phyloP scores from a whole-genome alignment of 2,797 vertebrate species.

The Hippoglossus hippoglossus region DNA sequence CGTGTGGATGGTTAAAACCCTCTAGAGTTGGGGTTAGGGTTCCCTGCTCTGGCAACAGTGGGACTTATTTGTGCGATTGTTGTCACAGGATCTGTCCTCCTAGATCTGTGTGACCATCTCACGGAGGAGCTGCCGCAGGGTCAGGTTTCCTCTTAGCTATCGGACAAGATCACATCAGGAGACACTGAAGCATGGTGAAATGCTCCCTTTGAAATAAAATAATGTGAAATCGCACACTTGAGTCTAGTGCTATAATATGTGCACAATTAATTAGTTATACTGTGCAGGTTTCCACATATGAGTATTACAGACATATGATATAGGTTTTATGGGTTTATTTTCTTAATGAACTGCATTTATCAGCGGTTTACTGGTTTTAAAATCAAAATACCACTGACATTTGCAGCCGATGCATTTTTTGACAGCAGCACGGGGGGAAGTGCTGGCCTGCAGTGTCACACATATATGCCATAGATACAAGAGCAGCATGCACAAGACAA shows the following conservation, averaged over 20 bases:
- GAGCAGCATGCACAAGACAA: not conserved
- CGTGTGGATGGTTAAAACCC: slow-evolving; percentile 30
- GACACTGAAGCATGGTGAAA: slow-evolving; percentile 17
- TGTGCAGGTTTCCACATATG: not conserved
- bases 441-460: slow-evolving; percentile 7
- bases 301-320: slow-evolving; percentile 1
- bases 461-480: not conserved
- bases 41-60: slow-evolving; percentile 41
- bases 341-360: not conserved
- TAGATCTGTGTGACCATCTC: slow-evolving; percentile 41
- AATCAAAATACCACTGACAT: slow-evolving; percentile 1
- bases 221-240: not conserved
- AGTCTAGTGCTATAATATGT: not conserved
- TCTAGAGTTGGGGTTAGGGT: slow-evolving; percentile 22
- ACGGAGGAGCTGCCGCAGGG: slow-evolving; percentile 26
- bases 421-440: slow-evolving; percentile 18
- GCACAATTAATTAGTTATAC: not conserved
- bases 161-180: slow-evolving; percentile 58
- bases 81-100: slow-evolving; percentile 56
- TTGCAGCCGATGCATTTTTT: not conserved
- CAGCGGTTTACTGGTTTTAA: not conserved
- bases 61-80: slow-evolving; percentile 47
- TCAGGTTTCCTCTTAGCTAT: slow-evolving; percentile 35
- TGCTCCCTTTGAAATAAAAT: not conserved
- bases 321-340: not conserved